Evolutionary conservation across 2,797 vertebrate species (phyloP).

Genomic region (Phalloptychus januarius): DNA sequence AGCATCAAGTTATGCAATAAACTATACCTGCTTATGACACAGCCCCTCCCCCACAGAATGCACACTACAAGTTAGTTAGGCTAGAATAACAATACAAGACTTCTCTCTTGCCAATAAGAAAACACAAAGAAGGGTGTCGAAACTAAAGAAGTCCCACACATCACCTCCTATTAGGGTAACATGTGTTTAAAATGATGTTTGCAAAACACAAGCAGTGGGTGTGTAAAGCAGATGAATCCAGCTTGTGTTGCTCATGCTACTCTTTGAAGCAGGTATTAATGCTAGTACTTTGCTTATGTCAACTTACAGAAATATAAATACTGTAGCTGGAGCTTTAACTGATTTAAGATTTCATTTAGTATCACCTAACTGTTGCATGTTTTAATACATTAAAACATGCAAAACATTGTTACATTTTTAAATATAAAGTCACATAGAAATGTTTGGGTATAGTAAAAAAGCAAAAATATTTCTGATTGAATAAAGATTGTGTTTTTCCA

Average conservation of each 20-base stretch:
- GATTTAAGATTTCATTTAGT: background rate
- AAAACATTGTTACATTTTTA: too few species aligned
- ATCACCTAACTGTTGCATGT: background rate
- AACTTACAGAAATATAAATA: background rate
- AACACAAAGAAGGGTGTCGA: background rate
- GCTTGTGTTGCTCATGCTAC: background rate
- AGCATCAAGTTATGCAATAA: background rate
- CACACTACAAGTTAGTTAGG: background rate
- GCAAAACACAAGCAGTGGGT: background rate
- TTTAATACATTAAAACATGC: too few species aligned
- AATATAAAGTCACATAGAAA: too few species aligned
- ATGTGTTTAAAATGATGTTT: background rate
- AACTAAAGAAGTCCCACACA: background rate
- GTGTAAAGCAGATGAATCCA: background rate
- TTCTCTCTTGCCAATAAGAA: background rate
- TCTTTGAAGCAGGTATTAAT: background rate
- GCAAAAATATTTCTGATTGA: too few species aligned
- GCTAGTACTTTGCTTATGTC: too few species aligned
- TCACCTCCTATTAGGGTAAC: too few species aligned
- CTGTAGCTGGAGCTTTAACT: background rate
- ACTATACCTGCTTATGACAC: background rate
- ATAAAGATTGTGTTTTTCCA: too few species aligned
- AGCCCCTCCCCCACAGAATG: background rate
- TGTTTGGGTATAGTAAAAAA: too few species aligned
- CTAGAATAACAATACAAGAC: background rate